These are phyloP conservation scores for Andricus quercusramuli DNA, from an alignment of 2,888 invertebrate genomes.

Conservation along the genomic window DNA sequence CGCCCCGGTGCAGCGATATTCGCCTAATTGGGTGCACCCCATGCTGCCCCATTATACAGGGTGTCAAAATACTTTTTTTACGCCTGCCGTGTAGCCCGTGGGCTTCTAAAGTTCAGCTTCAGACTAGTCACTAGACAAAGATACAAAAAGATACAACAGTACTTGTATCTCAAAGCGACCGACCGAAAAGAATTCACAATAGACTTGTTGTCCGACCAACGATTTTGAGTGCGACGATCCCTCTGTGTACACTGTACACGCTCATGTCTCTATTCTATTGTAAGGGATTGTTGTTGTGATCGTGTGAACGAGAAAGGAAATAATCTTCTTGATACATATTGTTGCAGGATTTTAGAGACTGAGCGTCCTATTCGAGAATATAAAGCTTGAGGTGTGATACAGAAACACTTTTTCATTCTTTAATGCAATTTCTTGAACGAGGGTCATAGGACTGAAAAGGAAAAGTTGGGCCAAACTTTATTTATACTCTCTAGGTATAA, in stretches of 20 bases:
- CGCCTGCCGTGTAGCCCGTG: slow-evolving; percentile 46
- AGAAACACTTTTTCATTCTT: slow-evolving; percentile 40
- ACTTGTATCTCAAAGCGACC: slow-evolving; percentile 68
- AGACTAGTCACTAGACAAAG: slow-evolving; percentile 2
- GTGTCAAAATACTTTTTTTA: slow-evolving; percentile 77
- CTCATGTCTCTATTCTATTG: slow-evolving; percentile 40
- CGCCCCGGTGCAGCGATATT: slow-evolving; percentile 64
- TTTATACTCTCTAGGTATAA: neutral
- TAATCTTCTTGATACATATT: slow-evolving; percentile 35
- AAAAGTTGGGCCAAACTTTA: neutral
- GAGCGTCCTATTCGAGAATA: neutral
- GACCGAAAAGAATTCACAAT: slow-evolving; percentile 69
- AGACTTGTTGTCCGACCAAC: slow-evolving; percentile 61
- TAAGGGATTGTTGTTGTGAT: slow-evolving; percentile 31
- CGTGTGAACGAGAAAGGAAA: slow-evolving; percentile 36
- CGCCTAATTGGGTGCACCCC: slow-evolving; percentile 77
- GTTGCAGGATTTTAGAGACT: slow-evolving; percentile 28
- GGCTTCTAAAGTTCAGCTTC: neutral
- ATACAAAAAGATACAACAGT: slow-evolving; percentile 32
- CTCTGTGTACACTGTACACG: slow-evolving; percentile 36
- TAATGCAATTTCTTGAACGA: slow-evolving; percentile 29
- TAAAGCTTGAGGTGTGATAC: slow-evolving; percentile 26
- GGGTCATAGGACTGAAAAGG: slow-evolving; percentile 3
- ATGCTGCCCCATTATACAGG: slow-evolving; percentile 75
- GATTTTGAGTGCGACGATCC: slow-evolving; percentile 52